Base-by-base conservation (phyloP, 2,113 vertebrate species). In the Chrysemys picta region DNA sequence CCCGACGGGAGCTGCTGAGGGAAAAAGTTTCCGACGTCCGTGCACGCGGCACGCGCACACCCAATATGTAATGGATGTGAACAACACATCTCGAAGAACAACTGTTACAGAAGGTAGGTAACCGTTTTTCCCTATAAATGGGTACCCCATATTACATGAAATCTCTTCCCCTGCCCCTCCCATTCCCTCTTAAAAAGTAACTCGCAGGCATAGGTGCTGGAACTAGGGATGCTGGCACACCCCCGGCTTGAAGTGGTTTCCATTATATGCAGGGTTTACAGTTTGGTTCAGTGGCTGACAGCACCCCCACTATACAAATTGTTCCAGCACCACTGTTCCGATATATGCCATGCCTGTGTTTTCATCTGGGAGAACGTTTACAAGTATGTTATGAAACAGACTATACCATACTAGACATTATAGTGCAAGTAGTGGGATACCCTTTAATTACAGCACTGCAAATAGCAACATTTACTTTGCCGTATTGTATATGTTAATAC, bases 341-440 rank as follows among this genome's bases (percentile, higher is more conserved):
- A 45, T 45, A 45, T 56, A 1, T 13, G 12, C 69, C 21, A 12
- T 29, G 53, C 11, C 52, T 78, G 1, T 84, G 38, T 42, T 82
- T 47, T 83, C 57, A 35, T 47, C 14, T 65, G 25, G 56, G 6
- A 54, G 54, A 85, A 54, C 17, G 14, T 52, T 17, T 1, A 13
- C 35, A 69, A 19, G 29, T 29, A 62, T 69, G 65, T 69, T 69
- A 38, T 24, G 72, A 88, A 35, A 35, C 12, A 53, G 42, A 78
- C 47, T 53, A 17, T 0, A 2, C 27, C 13, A 5, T 9, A 0
- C 0, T 53, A 19, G 54, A 19, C 56, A 5, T 54, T 75, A 47
- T 56, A 79, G n/a, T 25, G 17, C 14, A 65, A 79, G 17, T 27
- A 17, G 25, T 56, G 59, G 38, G 53, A 78, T 52, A 53, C 29